Base-by-base conservation (phyloP, 2,113 vertebrate genomes). In the Oenanthe oenanthe region DNA sequence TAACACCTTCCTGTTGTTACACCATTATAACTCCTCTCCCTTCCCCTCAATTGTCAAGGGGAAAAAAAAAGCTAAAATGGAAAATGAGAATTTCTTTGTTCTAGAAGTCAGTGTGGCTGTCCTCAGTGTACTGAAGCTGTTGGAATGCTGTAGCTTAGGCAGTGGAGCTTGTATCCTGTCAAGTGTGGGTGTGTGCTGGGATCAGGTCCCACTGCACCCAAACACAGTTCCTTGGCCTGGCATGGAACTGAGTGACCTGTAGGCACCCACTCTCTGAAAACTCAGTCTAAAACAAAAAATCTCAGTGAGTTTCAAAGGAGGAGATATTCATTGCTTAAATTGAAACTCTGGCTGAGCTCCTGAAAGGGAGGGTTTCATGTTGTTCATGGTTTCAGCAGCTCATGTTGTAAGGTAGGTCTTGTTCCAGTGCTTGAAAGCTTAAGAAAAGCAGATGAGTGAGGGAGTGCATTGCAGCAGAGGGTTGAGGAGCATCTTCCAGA, bases 151-250 rank as follows among this genome's bases (percentile, higher is more conserved):
- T 13, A 66, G 56, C n/a, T 53, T 40, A 48, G 66, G 56, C 65
- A 50, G 4, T 17, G 8, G 17, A 42, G 16, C 8, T 40, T 73
- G n/a, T 24, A 34, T 66, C 17, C 2, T 3, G 15, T 43, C 48
- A n/a, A 3, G n/a, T 3, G 3, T 50, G 45, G 40, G 6, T 0
- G 0, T 7, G 3, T 43, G 42, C 47, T 1, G 1, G 14, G 36
- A 4, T 67, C 54, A 65, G 45, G 40, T 43, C 40, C 47, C 22
- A 6, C 54, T 68, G 54, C 45, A 11, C 26, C 29, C 29, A 57
- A 21, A 40, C 11, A 31, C 38, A 56, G 13, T 42, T 83, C 6
- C 36, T 84, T 54, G 79, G 56, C 81, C 65, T 81, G 60, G 22
- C 50, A 3, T 29, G 72, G 60, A 57, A 68, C n/a, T 31, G 36